Evolutionary conservation across 53 echinoderm and acorn worm genomes (phyloP), one percentile per base, ranked within the genome.

Genomic region (Arbacia lixula): DNA sequence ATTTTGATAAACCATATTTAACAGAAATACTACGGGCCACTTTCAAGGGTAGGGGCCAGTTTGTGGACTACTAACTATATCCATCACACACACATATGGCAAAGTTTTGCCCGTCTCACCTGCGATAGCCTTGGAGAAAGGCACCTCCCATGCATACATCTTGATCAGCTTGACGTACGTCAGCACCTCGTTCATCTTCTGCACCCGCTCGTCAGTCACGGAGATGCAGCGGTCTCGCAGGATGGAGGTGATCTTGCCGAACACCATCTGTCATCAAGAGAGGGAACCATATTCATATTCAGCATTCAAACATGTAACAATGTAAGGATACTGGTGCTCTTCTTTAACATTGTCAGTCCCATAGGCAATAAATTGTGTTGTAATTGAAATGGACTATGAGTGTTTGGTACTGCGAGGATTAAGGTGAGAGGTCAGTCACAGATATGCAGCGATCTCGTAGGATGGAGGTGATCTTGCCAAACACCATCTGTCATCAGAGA

Each of bases 151-250:
- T 17, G 72, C 69, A 17, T 71, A 60, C 63, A 77, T 89, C 75
- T 92, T 92, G 58, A 92, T 92, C 20, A 92, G 87, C 28, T 92
- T 92, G 58, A 92, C 79, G 26, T 89, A 92, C 3, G 86, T 89
- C 5, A 92, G 86, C 16, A 92, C 83, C 30, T 92, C 92, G 38
- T 89, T 92, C 89, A 89, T 92, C 84, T 89, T 92, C 76, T 89
- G 89, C 14, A 92, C 92, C 50, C 92, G 64, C n/a, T 63, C 63
- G 16, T 81, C 82, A 2, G 82, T 81, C 12, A 81, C 49, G 0
- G 63, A 62, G 82, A 81, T 81, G 43, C 82, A 81, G 12, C 49
- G 62, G 26, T 81, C 82, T 30, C 64, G 64, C 4, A 64, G 64
- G 10, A 64, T 64, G 64, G 64, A 64, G 30, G 29, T 27, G 33